phyloP scores from a whole-genome alignment of 2,797 vertebrate species.

The Anniella stebbinsi region DNA sequence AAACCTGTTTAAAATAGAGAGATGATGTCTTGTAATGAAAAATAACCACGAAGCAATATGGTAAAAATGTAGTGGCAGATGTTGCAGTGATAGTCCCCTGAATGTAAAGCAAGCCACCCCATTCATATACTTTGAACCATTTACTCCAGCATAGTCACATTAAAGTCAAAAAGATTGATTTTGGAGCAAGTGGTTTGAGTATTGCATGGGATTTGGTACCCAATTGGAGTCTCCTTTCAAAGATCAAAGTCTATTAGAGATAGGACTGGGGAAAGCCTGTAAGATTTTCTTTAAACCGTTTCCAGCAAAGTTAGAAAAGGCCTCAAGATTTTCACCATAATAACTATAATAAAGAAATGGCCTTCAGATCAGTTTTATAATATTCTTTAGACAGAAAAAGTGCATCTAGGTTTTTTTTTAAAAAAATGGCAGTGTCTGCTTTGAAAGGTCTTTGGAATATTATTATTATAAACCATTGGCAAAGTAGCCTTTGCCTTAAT shows the following conservation, averaged over 20 bases:
- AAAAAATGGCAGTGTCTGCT: slow-evolving; percentile 28
- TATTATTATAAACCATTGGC: slow-evolving; percentile 23
- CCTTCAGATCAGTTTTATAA: slow-evolving; percentile 4
- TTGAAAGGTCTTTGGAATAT: slow-evolving; percentile 2
- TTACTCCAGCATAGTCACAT: background rate
- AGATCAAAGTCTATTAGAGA: background rate
- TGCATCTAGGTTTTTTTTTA: slow-evolving; percentile 8
- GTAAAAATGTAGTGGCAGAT: background rate
- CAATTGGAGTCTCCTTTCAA: background rate
- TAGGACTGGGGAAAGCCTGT: background rate
- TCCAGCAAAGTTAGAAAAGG: background rate
- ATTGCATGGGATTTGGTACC: background rate
- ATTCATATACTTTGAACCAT: background rate
- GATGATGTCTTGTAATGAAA: background rate
- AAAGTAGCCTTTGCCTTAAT: slow-evolving; percentile 35
- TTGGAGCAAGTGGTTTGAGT: background rate
- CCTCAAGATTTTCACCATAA: background rate
- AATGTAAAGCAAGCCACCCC: background rate
- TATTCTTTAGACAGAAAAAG: slow-evolving; percentile 33
- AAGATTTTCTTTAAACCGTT: slow-evolving; percentile 19
- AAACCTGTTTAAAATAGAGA: background rate
- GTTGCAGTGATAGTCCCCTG: background rate
- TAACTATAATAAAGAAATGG: slow-evolving; percentile 5
- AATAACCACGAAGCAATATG: background rate
- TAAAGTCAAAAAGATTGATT: background rate